These are phyloP conservation scores for Nesidiocoris tenuis DNA, from an alignment of 2,888 invertebrate species.

Conservation along the genomic window DNA sequence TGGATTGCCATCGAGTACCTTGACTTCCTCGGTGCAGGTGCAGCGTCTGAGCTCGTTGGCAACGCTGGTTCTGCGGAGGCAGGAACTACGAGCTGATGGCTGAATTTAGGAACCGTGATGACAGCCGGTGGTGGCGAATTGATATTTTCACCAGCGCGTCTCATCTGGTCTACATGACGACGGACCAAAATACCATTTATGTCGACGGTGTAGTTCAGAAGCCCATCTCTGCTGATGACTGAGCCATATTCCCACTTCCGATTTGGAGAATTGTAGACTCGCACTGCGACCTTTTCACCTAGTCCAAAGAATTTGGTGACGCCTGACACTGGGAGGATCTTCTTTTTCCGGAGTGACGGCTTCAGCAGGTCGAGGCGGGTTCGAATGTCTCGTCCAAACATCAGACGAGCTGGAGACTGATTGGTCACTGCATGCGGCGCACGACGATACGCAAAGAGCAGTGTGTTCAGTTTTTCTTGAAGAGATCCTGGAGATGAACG, in stretches of 20 bases:
- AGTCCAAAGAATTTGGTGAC: not conserved
- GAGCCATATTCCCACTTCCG: constrained; percentile 1
- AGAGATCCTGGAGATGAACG: not conserved
- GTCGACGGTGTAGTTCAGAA: constrained; percentile 3
- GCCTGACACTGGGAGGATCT: not conserved
- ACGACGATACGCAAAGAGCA: not conserved
- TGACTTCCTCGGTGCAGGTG: not conserved
- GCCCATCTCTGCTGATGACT: not conserved
- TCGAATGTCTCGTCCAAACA: not conserved
- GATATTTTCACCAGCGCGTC: not conserved
- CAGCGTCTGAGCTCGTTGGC: not conserved
- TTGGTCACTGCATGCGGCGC: not conserved
- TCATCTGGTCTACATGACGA: constrained; percentile 7
- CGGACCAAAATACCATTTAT: not conserved
- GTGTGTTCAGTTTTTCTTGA: not conserved
- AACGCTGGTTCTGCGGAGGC: not conserved
- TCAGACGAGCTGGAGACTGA: not conserved
- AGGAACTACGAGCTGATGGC: not conserved
- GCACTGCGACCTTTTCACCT: not conserved
- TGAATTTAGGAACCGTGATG: not conserved
- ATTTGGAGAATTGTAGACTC: not conserved
- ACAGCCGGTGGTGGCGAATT: not conserved
- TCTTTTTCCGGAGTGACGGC: not conserved
- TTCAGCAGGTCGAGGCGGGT: not conserved
- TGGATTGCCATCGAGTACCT: not conserved